phyloP scores from a whole-genome alignment of 2,113 vertebrate species.

The Xenus cinereus region DNA sequence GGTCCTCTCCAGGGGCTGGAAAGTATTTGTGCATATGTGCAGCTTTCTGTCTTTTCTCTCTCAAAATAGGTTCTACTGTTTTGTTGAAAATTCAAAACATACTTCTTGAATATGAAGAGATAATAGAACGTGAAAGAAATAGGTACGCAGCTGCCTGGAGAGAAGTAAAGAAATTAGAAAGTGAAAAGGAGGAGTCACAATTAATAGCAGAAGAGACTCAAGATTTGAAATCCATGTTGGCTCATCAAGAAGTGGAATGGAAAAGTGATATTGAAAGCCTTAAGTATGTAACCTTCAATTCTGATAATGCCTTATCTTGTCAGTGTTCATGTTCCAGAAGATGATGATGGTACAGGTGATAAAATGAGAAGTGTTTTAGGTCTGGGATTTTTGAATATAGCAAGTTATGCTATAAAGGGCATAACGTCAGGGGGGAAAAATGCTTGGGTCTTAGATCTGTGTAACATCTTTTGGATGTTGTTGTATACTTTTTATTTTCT shows the following conservation, averaged over 20 bases:
- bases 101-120: slow-evolving; percentile 48
- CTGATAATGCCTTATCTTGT: not conserved
- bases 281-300: slow-evolving; percentile 7
- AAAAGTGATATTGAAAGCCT: slow-evolving; percentile 42
- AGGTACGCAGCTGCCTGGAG: not conserved
- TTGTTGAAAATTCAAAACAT: slow-evolving; percentile 34
- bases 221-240: slow-evolving; percentile 31
- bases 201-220: not conserved
- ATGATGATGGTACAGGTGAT: not conserved
- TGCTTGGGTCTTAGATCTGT: not conserved
- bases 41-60: not conserved
- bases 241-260: slow-evolving; percentile 41
- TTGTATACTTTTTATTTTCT: not conserved
- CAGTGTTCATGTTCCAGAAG: not conserved
- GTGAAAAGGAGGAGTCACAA: not conserved
- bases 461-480: not conserved
- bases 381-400: not conserved
- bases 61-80: slow-evolving; percentile 37
- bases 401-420: not conserved
- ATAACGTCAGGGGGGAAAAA: not conserved
- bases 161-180: slow-evolving; percentile 27
- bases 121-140: slow-evolving; percentile 22
- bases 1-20: not conserved
- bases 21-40: not conserved
- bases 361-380: no score